phyloP scores from a whole-genome alignment of 2,888 invertebrate species.

The Autographa gamma region DNA sequence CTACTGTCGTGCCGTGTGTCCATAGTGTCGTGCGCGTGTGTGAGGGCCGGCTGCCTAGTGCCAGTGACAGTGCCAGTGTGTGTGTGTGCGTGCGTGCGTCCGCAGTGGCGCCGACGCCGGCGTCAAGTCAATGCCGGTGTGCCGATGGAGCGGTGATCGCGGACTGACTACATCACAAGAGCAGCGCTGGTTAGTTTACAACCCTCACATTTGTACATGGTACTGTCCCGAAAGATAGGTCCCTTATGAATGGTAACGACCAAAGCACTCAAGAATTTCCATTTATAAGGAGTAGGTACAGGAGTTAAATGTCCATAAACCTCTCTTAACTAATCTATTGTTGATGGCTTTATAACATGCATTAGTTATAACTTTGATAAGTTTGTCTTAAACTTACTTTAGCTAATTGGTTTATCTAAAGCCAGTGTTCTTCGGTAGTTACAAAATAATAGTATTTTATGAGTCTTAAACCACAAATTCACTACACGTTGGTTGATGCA shows the following conservation, averaged over 20 bases:
- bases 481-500: neutral
- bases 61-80: constrained; percentile 62
- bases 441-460: neutral
- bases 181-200: constrained; percentile 83
- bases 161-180: constrained; percentile 82
- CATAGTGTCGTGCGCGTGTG: constrained; percentile 61
- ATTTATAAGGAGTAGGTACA: no score
- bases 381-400: neutral
- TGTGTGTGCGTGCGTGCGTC: constrained; percentile 69
- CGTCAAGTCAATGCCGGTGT: constrained; percentile 85
- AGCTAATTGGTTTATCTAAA: no score
- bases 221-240: neutral
- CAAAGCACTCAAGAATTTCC: neutral
- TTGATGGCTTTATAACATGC: neutral
- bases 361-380: neutral
- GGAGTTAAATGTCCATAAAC: neutral
- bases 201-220: neutral
- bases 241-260: neutral
- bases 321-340: neutral
- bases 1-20: constrained; percentile 57
- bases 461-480: neutral
- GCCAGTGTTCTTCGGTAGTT: neutral
- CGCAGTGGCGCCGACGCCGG: constrained; percentile 80
- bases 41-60: constrained; percentile 62
- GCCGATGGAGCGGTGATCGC: constrained; percentile 89